Evolutionary conservation across 2,113 vertebrate genomes (phyloP).

Genomic region (Dasypus novemcinctus): DNA sequence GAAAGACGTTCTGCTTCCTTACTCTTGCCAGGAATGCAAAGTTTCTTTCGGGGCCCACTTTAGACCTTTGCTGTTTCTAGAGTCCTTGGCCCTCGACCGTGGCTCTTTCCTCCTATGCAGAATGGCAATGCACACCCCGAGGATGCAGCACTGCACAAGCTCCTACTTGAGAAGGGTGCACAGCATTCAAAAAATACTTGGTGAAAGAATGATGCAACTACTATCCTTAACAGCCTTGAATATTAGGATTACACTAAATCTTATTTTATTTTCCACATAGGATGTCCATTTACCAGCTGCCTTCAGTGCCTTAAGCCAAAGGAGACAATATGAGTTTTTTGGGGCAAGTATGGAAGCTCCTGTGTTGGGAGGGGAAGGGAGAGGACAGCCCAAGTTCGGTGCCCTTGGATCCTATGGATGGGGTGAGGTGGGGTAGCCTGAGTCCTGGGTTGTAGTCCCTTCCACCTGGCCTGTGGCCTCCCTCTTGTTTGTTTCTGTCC

Average conservation of each 20-base stretch:
- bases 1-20: not conserved
- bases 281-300: not conserved
- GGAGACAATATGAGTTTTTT: not conserved
- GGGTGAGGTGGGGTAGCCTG: not conserved
- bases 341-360: not conserved
- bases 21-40: not conserved
- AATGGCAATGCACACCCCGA: accelerated
- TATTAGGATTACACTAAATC: not conserved
- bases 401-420: not conserved
- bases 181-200: not conserved
- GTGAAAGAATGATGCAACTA: not conserved
- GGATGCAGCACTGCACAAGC: not conserved
- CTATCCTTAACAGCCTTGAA: not conserved
- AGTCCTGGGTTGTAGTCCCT: not conserved
- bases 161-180: not conserved
- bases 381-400: not conserved
- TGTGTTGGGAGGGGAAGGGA: too few species aligned
- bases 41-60: not conserved
- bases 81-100: accelerated
- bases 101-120: not conserved
- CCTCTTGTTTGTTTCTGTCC: not conserved
- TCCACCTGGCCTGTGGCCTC: not conserved
- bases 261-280: not conserved
- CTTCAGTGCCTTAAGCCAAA: not conserved
- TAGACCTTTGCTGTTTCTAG: not conserved